Evolutionary conservation across 2,113 vertebrate species (phyloP), one percentile per base, ranked within the genome.

Genomic region (Myrmophylax atrothorax): DNA sequence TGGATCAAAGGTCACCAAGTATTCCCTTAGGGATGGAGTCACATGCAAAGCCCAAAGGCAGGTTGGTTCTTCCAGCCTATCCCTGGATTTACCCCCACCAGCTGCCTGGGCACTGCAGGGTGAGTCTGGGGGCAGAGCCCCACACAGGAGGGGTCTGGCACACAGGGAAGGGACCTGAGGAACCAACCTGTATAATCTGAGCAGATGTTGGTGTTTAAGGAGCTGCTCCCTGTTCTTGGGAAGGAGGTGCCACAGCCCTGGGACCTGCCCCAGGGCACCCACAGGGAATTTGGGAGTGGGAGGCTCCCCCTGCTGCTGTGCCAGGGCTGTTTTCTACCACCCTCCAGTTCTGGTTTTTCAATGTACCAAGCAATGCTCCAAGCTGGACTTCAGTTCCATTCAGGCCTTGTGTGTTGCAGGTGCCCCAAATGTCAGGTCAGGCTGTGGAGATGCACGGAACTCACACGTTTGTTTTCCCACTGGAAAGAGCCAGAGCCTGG

Each of bases 321-420:
- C 46, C 42, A 19, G 14, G 18, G 6, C 37, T 68, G 18, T 37
- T 59, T 37, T 5, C 5, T 6, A 1, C 62, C 31, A 63, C 18
- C 52, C 66, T 33, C 47, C 64, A 47, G 11, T 13, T 38, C 3
- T 3, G 13, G 10, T 35, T 60, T 86, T 49, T 13, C 46, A 52
- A 29, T 33, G 26, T 46, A 47, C 44, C 20, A 10, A 25, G 72
- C 35, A 28, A 25, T 53, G 31, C 42, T 72, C 62, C 35, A 16
- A 46, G 77, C 25, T 8, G 0, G 19, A 63, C 4, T 37, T 25
- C 6, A 47, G 31, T 19, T 33, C 37, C 63, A 37, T 49, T 60
- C 15, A 14, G 15, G 9, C 19, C 88, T 15, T 17, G 2, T 0
- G 0, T 46, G 24, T 9, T 44, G 33, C 14, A 49, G 38, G 12